Conservation (phyloP, 2,113 vertebrate species). For the Protobothrops flavoviridis region DNA sequence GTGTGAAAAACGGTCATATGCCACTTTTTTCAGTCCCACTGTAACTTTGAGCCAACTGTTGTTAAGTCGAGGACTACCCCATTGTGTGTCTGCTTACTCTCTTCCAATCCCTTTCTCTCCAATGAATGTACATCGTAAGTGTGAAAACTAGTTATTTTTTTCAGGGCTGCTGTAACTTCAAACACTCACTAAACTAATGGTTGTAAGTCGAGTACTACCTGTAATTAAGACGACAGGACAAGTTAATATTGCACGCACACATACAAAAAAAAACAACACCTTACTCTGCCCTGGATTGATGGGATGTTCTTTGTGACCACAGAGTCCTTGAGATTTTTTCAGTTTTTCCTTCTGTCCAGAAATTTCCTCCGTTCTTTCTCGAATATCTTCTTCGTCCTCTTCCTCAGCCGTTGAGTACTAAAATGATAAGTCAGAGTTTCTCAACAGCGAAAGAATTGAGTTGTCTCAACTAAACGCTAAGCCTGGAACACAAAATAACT, state of each 20-base stretch:
- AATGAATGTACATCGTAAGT: too few species aligned
- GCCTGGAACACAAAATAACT: not conserved
- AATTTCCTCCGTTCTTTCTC: slow-evolving; percentile 35
- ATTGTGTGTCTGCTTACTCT: too few species aligned
- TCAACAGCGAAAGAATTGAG: not conserved
- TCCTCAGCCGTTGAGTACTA: slow-evolving; percentile 56
- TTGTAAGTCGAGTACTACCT: too few species aligned
- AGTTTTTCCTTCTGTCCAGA: slow-evolving; percentile 30
- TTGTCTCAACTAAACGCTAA: not conserved
- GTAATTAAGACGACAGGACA: not conserved
- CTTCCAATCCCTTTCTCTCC: too few species aligned
- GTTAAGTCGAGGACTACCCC: too few species aligned
- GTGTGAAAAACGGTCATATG: too few species aligned
- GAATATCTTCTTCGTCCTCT: not conserved
- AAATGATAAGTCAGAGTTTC: not conserved
- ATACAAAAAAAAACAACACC: not conserved
- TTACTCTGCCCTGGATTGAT: slow-evolving; percentile 21
- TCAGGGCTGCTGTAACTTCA: too few species aligned
- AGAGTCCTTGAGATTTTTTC: slow-evolving; percentile 32
- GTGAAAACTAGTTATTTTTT: too few species aligned
- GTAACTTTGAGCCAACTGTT: too few species aligned
- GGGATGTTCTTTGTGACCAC: slow-evolving; percentile 19
- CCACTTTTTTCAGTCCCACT: too few species aligned
- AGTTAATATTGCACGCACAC: not conserved
- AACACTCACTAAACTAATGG: too few species aligned